Percentiles rank a stretch among this genome's conserved stretches.
Evolutionary conservation across 2,113 vertebrate species (phyloP).

Genomic region (Cynoglossus semilaevis): DNA sequence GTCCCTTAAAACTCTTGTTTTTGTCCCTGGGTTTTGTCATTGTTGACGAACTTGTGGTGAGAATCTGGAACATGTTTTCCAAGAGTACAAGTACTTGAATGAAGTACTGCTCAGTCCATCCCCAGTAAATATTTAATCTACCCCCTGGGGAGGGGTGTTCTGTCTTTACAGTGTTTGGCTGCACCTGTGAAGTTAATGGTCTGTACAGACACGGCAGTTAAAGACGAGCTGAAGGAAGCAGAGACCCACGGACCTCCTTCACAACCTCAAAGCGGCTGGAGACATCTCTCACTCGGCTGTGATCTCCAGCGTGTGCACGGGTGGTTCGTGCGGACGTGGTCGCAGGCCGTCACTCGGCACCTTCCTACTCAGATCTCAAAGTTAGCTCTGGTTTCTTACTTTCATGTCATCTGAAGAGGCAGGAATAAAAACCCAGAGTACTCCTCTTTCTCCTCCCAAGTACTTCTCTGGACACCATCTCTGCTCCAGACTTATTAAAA

Average conservation of each 20-base stretch:
- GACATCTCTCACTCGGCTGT: slow-evolving; percentile 59
- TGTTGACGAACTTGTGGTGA: too few species aligned
- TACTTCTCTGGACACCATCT: slow-evolving; percentile 47
- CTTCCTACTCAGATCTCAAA: slow-evolving; percentile 19
- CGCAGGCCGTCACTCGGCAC: slow-evolving; percentile 53
- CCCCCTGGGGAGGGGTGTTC: background rate
- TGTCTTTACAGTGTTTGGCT: slow-evolving; percentile 36
- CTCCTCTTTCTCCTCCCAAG: slow-evolving; percentile 29
- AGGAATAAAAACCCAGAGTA: slow-evolving; percentile 1
- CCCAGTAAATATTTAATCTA: too few species aligned
- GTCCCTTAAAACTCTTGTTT: too few species aligned
- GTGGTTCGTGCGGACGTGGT: slow-evolving; percentile 30
- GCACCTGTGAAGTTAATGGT: slow-evolving; percentile 45
- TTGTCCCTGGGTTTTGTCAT: too few species aligned
- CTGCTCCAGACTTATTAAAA: slow-evolving; percentile 50
- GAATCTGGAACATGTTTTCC: too few species aligned
- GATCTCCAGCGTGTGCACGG: slow-evolving; percentile 52
- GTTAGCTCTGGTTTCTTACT: slow-evolving; percentile 16
- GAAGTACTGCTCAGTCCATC: too few species aligned
- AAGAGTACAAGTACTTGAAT: too few species aligned
- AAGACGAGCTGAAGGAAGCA: slow-evolving; percentile 16
- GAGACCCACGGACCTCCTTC: slow-evolving; percentile 18
- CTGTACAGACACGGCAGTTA: background rate
- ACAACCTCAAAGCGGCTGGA: slow-evolving; percentile 59
- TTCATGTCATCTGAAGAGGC: slow-evolving; percentile 17